Conservation (phyloP, 2,888 invertebrate genomes). For the Kryphioiulus occultus region DNA sequence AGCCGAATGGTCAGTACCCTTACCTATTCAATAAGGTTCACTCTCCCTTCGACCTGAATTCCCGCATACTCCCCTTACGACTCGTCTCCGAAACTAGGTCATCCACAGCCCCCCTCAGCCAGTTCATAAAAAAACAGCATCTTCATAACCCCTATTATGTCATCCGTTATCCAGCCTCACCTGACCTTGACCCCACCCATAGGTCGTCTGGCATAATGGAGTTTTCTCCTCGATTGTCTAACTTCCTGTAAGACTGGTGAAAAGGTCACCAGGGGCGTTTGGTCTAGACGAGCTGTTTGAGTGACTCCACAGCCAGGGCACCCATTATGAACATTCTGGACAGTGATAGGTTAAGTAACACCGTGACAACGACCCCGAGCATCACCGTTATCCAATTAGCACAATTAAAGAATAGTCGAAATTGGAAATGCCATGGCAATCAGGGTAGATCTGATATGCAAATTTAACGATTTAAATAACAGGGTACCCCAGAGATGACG, state of each 20-base stretch:
- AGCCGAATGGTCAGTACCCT: neutral
- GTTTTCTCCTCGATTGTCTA: slow-evolving; percentile 11
- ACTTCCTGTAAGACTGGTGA: slow-evolving; percentile 26
- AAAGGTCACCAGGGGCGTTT: slow-evolving; percentile 11
- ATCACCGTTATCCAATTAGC: neutral
- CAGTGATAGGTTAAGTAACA: neutral
- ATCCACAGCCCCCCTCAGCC: neutral
- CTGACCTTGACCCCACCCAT: slow-evolving; percentile 14
- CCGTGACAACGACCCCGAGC: neutral
- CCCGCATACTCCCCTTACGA: neutral
- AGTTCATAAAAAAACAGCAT: slow-evolving; percentile 9
- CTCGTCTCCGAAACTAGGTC: neutral
- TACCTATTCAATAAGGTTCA: neutral
- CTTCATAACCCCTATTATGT: slow-evolving; percentile 31
- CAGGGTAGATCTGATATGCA: no score
- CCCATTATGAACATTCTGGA: neutral
- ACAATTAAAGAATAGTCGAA: no score
- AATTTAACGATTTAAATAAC: no score
- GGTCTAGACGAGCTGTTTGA: slow-evolving; percentile 21
- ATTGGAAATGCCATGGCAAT: no score
- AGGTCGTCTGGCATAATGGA: slow-evolving; percentile 18
- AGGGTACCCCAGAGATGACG: no score
- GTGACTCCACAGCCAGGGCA: neutral
- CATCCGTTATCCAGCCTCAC: neutral
- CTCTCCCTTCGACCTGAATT: slow-evolving; percentile 20